Conservation (phyloP, 2,888 invertebrate species). For the Ennomos erosarius region DNA sequence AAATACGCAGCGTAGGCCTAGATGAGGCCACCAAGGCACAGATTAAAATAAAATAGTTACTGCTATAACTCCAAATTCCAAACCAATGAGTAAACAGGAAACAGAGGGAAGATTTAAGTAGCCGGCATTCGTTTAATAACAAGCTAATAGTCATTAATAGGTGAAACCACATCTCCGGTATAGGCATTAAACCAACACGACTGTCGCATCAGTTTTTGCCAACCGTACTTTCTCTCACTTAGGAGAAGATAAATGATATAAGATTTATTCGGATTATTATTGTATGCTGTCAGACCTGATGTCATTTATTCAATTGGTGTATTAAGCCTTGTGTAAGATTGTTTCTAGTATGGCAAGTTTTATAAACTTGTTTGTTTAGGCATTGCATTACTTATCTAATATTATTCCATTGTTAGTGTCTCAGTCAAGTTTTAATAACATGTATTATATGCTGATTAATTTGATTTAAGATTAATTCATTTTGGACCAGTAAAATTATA, state of each 20-base stretch:
- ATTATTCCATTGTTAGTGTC: too few relatives aligned
- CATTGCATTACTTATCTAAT: too few relatives aligned
- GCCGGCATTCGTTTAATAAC: slow-evolving; percentile 71
- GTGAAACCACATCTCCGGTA: slow-evolving; percentile 69
- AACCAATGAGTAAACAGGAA: slow-evolving; percentile 60
- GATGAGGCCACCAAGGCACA: too few relatives aligned
- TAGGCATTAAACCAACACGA: slow-evolving; percentile 20
- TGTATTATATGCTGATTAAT: too few relatives aligned
- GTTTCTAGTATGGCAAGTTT: slow-evolving; percentile 7
- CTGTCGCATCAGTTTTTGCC: slow-evolving; percentile 44
- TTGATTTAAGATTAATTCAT: too few relatives aligned
- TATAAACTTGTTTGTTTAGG: slow-evolving; percentile 7
- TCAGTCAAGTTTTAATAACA: too few relatives aligned
- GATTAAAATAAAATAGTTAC: too few relatives aligned
- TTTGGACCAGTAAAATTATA: too few relatives aligned
- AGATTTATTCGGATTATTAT: slow-evolving; percentile 34
- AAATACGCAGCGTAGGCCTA: too few relatives aligned
- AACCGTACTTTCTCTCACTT: slow-evolving; percentile 49
- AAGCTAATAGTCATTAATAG: slow-evolving; percentile 74
- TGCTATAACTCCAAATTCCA: background rate
- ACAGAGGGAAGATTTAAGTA: slow-evolving; percentile 43
- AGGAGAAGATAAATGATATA: slow-evolving; percentile 35
- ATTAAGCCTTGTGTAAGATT: slow-evolving; percentile 4
- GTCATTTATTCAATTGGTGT: slow-evolving; percentile 34
- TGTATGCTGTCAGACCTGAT: slow-evolving; percentile 24